Evolutionary conservation across 2,797 vertebrate species (phyloP).

Genomic region (Melanotaenia pygmaea): DNA sequence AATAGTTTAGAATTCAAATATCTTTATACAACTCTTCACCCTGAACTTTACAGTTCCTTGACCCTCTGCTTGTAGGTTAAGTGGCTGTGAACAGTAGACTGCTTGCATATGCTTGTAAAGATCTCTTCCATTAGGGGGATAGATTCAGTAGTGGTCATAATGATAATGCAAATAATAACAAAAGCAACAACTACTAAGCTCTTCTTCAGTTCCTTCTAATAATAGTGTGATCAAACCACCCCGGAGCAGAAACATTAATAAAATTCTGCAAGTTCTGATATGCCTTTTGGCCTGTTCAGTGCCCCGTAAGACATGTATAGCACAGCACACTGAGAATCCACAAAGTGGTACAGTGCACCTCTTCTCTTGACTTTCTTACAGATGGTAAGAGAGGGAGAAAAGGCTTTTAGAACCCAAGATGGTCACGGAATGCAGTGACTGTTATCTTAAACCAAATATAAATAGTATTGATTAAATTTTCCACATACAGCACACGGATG

Average conservation of each 20-base stretch:
- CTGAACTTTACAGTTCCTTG: slow-evolving; percentile 69
- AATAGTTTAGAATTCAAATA: slow-evolving; percentile 79
- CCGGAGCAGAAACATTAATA: slow-evolving; percentile 48
- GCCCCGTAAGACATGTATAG: slow-evolving; percentile 54
- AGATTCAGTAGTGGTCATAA: slow-evolving; percentile 47
- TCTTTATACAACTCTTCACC: slow-evolving; percentile 79
- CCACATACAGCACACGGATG: slow-evolving; percentile 54
- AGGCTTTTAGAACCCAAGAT: slow-evolving; percentile 39
- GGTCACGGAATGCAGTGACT: slow-evolving; percentile 35
- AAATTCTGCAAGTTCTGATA: slow-evolving; percentile 28
- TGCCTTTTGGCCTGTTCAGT: slow-evolving; percentile 54
- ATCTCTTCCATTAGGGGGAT: slow-evolving; percentile 48
- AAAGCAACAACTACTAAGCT: slow-evolving; percentile 62
- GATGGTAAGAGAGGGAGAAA: slow-evolving; percentile 31
- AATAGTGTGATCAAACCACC: slow-evolving; percentile 34
- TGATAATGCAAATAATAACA: slow-evolving; percentile 66
- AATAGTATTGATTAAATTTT: slow-evolving; percentile 38
- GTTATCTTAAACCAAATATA: slow-evolving; percentile 33
- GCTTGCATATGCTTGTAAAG: slow-evolving; percentile 58
- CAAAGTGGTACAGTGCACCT: slow-evolving; percentile 42
- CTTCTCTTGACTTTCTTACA: slow-evolving; percentile 26
- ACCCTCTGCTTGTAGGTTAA: slow-evolving; percentile 65
- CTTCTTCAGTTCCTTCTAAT: slow-evolving; percentile 40
- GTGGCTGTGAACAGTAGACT: slow-evolving; percentile 65
- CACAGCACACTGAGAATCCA: slow-evolving; percentile 40